Evolutionary conservation across 2,888 invertebrate species (phyloP).

Genomic region (Prosopocoilus inquinatus): DNA sequence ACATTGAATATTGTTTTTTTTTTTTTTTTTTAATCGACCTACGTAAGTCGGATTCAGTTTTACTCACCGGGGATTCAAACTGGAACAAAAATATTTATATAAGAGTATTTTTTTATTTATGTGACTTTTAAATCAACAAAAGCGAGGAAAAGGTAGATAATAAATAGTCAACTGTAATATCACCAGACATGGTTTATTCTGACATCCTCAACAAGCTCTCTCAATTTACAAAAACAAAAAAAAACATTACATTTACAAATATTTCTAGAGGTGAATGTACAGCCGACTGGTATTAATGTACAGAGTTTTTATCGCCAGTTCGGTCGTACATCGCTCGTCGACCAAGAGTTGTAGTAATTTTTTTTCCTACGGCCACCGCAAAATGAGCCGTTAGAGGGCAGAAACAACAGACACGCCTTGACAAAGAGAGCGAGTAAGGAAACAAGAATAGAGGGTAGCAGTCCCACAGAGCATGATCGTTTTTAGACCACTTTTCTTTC

Average conservation of each 20-base stretch:
- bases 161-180: conserved; percentile 45
- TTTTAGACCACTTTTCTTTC: background rate
- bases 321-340: conserved; percentile 8
- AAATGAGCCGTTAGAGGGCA: conserved; percentile 37
- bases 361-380: background rate
- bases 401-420: conserved; percentile 45
- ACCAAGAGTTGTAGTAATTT: conserved; percentile 6
- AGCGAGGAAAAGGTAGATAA: background rate
- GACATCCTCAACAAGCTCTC: conserved; percentile 70
- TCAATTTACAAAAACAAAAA: conserved; percentile 68
- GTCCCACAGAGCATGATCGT: background rate
- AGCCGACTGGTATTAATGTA: conserved; percentile 3
- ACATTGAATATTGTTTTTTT: background rate
- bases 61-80: background rate
- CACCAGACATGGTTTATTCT: conserved; percentile 66
- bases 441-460: conserved; percentile 41
- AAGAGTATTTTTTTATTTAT: background rate
- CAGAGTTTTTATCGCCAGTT: conserved; percentile 2
- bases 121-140: background rate
- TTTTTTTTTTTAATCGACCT: no score
- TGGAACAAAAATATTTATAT: no score
- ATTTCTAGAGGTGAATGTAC: conserved; percentile 1
- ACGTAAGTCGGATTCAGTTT: no score
- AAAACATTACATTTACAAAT: conserved; percentile 46
- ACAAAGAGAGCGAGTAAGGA: conserved; percentile 39